Conservation (phyloP, 2,797 vertebrate genomes). For the Etheostoma perlongum region DNA sequence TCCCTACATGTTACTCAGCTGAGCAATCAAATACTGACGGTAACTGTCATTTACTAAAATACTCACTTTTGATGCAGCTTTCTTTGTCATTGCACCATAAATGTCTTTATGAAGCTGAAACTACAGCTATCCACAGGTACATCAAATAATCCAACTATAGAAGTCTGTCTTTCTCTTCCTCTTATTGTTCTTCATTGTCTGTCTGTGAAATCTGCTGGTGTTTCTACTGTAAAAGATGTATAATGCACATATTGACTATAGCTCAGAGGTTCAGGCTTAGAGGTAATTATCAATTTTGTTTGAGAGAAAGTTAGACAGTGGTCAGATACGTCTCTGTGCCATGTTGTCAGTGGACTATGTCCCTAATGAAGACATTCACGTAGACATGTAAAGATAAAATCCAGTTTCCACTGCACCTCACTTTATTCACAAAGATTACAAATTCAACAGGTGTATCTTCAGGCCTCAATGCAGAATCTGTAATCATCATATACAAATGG, state of each 20-base stretch:
- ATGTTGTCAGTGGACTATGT: constrained; percentile 74
- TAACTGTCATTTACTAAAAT: constrained; percentile 19
- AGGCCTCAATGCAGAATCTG: neutral
- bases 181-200: neutral
- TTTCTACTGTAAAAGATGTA: constrained; percentile 12
- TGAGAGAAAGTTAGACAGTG: neutral
- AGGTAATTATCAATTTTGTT: constrained; percentile 9
- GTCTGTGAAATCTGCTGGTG: neutral
- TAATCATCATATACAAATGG: neutral
- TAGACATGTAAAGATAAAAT: constrained; percentile 27
- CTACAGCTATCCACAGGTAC: neutral
- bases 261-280: constrained; percentile 55
- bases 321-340: neutral
- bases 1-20: constrained; percentile 2
- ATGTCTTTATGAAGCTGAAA: constrained; percentile 20
- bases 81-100: neutral
- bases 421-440: neutral
- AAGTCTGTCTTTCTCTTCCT: neutral
- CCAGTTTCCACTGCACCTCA: neutral
- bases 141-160: neutral
- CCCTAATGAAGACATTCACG: constrained; percentile 39
- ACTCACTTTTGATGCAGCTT: constrained; percentile 2
- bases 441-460: neutral
- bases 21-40: neutral
- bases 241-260: neutral